Evolutionary conservation across 2,888 invertebrate species (phyloP), one percentile per base, ranked within the genome.

Genomic region (Pelosia muscerda): DNA sequence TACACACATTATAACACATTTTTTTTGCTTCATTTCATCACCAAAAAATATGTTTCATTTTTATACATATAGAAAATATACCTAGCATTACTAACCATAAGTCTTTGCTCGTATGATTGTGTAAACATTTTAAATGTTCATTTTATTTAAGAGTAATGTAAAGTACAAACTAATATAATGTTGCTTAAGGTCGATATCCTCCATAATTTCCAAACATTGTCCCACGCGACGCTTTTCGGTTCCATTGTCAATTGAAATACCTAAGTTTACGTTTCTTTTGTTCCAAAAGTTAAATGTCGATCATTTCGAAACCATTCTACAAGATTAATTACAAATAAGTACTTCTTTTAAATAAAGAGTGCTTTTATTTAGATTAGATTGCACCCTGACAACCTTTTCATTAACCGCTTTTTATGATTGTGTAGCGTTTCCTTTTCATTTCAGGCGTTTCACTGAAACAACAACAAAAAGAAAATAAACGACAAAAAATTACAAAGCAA

Each of bases 401-500:
- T 56, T 19, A n/a, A 13, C 42, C 58, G 34, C 56, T 68, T 55
- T 34, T 26, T 49, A 60, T 34, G 61, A 68, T 68, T 26, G 28
- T 69, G 25, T 5, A 64, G 63, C 49, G 19, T 64, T 77, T 65
- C 63, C 65, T 53, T 71, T 63, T 71, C 68, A 71, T 73, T 62
- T 25, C 19, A 31, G 61, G 49, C 49, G 19, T 34, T 63, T 75
- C 53, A 58, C 66, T 71, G 71, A 74, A 65, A 81, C 63, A 75
- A 76, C 68, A 78, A 73, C 72, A 66, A 73, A 71, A 69, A 49
- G 57, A 72, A 76, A 81, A 74, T 73, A 72, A 74, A 54, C 71
- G 76, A 76, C 77, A 78, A 84, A 85, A 86, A 85, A 87, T 88
- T 86, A 86, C 86, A 86, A 86, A 86, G 85, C 84, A 81, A 83